Evolutionary conservation across 2,113 vertebrate genomes (phyloP).

Genomic region (Eptesicus fuscus): DNA sequence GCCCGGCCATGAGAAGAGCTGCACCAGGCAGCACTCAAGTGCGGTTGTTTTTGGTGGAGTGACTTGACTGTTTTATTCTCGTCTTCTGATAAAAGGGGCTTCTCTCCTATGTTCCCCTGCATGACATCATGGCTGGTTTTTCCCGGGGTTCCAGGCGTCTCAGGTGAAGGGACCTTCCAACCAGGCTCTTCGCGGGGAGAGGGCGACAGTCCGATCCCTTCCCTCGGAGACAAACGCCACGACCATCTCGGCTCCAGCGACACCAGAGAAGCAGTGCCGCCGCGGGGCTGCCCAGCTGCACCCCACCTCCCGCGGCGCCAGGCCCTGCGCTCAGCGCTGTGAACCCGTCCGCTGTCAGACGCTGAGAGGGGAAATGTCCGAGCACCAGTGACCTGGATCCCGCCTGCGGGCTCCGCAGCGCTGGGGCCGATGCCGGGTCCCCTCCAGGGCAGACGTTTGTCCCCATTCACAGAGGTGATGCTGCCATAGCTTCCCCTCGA

Average conservation of each 20-base stretch:
- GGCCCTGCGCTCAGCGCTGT: too few species aligned
- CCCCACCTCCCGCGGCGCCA: too few species aligned
- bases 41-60: neutral
- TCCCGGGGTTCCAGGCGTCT: neutral
- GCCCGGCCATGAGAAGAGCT: neutral
- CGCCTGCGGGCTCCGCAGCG: rapidly evolving
- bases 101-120: neutral
- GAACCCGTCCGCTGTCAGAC: neutral
- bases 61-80: neutral
- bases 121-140: neutral
- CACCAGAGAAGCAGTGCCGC: too few species aligned
- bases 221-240: neutral
- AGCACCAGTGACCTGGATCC: neutral
- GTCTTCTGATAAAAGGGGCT: neutral
- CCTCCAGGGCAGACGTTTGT: neutral
- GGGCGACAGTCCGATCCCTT: rapidly evolving
- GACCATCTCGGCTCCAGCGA: rapidly evolving
- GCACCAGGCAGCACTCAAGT: neutral
- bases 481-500: neutral
- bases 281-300: too few species aligned
- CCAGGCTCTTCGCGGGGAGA: neutral
- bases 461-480: neutral
- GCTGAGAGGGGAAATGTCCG: neutral
- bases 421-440: too few species aligned
- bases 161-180: neutral